Evolutionary conservation across 2,888 invertebrate species (phyloP), one percentile per base, ranked within the genome.

Genomic region (Rhamnusium bicolor): DNA sequence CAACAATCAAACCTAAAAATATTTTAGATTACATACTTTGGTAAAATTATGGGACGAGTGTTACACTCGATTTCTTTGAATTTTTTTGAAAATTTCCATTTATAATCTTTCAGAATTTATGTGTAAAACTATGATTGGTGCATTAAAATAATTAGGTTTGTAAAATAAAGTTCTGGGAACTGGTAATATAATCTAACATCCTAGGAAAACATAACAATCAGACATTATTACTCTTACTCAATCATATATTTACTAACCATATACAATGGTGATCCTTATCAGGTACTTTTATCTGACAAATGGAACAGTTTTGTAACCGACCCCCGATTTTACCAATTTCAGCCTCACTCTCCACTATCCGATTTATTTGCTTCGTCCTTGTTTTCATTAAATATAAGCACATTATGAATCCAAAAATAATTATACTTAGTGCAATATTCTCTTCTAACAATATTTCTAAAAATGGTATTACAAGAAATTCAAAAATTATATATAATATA

Each of bases 261-360:
- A 92, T 93, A 84, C 96, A 94, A 88, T 95, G 94, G 87, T 94
- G 94, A 85, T 94, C 94, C 81, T 94, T 91, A 78, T 93, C 92
- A 75, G 93, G 91, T 19, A 96, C 92, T 87, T 96, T 96, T 60
- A 93, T 92, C 84, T 95, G 93, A 86, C 98, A 98, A 69, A 94
- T 91, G 77, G 91, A 90, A 86, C 98, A 98, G 85, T 96, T 96
- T 84, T 93, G 92, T 47, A 95, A 93, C 79, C 94, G 92, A 10
- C 90, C 89, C 29, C 91, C 90, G 81, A 94, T 93, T 1, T 84
- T 83, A 16, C 87, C 87, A 16, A 78, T 76, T 68, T 87, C 87
- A 62, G 86, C 86, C 47, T 88, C 85, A 81, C 85, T 87, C 24
- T 87, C 80, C 7, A 85, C 77, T 2, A 87, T 81, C 72, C 83